phyloP scores from a whole-genome alignment of 2,888 invertebrate species.

The Blastobasis adustella region DNA sequence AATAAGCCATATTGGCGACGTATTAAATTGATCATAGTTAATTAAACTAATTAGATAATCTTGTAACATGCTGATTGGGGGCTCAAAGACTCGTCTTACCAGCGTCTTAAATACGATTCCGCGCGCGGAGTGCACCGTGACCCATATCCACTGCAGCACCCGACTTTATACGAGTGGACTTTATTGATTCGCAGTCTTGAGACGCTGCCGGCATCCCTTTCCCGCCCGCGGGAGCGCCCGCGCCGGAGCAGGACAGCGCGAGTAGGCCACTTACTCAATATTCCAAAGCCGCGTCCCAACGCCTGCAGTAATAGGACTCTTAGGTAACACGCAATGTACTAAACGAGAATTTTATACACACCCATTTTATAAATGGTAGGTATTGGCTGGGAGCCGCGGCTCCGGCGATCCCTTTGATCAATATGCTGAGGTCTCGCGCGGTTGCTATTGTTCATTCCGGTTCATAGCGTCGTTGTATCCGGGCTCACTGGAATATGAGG shows the following conservation, averaged over 20 bases:
- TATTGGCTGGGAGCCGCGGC: slow-evolving; percentile 16
- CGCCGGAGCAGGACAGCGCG: slow-evolving; percentile 27
- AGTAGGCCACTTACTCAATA: slow-evolving; percentile 67
- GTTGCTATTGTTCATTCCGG: too few relatives aligned
- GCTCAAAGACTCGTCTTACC: too few relatives aligned
- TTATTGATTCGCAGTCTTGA: slow-evolving; percentile 76
- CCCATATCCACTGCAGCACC: slow-evolving; percentile 68
- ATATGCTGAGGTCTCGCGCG: slow-evolving; percentile 2
- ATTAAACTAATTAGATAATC: too few relatives aligned
- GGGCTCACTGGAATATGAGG: slow-evolving; percentile 3
- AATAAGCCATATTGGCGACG: too few relatives aligned
- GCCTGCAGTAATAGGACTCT: slow-evolving; percentile 54
- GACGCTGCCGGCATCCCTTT: slow-evolving; percentile 57
- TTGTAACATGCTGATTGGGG: too few relatives aligned
- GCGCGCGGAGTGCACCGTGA: slow-evolving; percentile 64
- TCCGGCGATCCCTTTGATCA: slow-evolving; percentile 16
- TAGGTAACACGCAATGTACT: slow-evolving; percentile 48
- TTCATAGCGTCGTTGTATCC: not conserved
- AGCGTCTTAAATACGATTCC: slow-evolving; percentile 64
- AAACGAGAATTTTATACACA: slow-evolving; percentile 39
- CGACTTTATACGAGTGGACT: slow-evolving; percentile 70
- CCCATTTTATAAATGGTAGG: slow-evolving; percentile 28
- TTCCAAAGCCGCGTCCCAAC: slow-evolving; percentile 52
- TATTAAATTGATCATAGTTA: too few relatives aligned
- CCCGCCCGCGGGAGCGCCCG: slow-evolving; percentile 26